Conservation (phyloP, 1,140 invertebrate species). For the Leucophenga varia region DNA sequence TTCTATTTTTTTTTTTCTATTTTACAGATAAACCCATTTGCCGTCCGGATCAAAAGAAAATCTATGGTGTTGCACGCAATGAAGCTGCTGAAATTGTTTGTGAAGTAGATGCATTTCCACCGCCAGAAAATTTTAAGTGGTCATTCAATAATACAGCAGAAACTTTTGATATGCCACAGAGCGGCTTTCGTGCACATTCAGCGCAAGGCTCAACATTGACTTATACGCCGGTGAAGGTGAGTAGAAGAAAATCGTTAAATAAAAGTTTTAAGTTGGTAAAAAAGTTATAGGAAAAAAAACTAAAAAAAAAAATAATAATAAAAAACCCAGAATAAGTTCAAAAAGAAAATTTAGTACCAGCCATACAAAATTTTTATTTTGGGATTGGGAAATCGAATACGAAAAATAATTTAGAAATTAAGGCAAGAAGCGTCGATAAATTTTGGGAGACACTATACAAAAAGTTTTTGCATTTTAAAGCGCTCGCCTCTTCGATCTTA, state of each 20-base stretch:
- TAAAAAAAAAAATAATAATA: not conserved
- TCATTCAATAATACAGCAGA: constrained; percentile 86
- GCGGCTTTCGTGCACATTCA: constrained; percentile 56
- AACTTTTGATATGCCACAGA: constrained; percentile 71
- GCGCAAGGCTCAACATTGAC: constrained; percentile 70
- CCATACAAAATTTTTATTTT: not conserved
- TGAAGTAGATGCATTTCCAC: constrained; percentile 83
- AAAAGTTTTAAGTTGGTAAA: constrained; percentile 11
- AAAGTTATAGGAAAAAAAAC: no score
- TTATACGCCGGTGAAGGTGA: constrained; percentile 73
- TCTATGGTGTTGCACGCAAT: constrained; percentile 82
- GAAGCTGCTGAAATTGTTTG: constrained; percentile 80
- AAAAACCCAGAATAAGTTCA: not conserved
- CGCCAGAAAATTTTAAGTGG: constrained; percentile 82
- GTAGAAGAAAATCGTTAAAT: no score
- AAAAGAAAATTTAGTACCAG: not conserved
- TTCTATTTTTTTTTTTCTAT: no score
- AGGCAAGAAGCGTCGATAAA: no score
- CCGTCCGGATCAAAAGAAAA: constrained; percentile 71
- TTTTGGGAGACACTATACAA: no score
- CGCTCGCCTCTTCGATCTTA: no score
- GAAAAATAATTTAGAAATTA: no score
- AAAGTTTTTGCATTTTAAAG: no score
- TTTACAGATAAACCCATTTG: constrained; percentile 83
- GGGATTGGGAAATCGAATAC: not conserved